A percentile compares a stretch with the other conserved stretches of the same genome.
These are phyloP conservation scores for Pyxicephalus adspersus DNA, from an alignment of 2,113 vertebrate genomes.

Conservation along the genomic window DNA sequence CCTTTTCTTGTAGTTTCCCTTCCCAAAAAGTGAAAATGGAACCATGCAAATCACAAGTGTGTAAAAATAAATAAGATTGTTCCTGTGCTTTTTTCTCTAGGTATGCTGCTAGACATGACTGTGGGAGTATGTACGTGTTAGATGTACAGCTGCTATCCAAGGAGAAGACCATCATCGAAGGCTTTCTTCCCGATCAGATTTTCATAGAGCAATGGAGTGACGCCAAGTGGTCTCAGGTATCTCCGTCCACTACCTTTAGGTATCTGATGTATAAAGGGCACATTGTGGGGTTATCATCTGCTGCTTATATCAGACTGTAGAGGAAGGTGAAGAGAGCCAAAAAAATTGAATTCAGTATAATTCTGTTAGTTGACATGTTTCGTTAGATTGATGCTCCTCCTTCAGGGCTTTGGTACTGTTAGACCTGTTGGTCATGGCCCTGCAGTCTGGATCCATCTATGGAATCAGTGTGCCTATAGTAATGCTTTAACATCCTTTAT, in stretches of 20 bases:
- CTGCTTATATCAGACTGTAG: no score
- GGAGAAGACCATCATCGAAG: slow-evolving; percentile 61
- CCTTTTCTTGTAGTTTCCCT: no score
- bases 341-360: no score
- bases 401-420: neutral
- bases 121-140: slow-evolving; percentile 68
- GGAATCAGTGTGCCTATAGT: no score
- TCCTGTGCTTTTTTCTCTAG: slow-evolving; percentile 53
- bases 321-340: no score
- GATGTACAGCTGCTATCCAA: slow-evolving; percentile 65
- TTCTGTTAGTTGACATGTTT: no score
- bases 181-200: slow-evolving; percentile 65
- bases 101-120: slow-evolving; percentile 70
- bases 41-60: neutral
- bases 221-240: slow-evolving; percentile 71
- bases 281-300: no score
- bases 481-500: no score
- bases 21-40: no score
- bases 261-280: neutral
- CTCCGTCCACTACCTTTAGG: neutral
- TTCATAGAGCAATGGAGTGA: slow-evolving; percentile 69
- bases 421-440: neutral
- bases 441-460: no score
- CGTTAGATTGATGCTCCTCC: neutral
- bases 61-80: neutral